Base-by-base conservation (phyloP, 2,888 invertebrate species). In the Limenitis arthemis region DNA sequence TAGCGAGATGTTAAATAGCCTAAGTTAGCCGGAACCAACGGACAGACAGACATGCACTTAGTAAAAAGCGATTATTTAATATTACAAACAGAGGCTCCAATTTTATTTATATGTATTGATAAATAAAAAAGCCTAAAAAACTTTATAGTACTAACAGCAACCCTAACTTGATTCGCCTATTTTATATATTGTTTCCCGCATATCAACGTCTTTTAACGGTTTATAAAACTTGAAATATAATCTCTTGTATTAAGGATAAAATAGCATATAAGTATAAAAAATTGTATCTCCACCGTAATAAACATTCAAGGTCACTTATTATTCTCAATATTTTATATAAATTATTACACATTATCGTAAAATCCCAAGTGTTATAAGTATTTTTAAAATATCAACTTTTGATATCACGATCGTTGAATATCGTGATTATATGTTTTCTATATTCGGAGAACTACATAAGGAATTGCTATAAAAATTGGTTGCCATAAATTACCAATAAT, bases 311-410 rank as follows among this genome's bases (percentile, higher is more conserved):
- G 44, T 30, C 12, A 33, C 12, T 29, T 33, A 51, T 51, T 51
- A 40, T 36, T 41, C 30, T 40, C 20, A 40, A 41, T 44, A 51
- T 51, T 44, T 51, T 51, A 51, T 46, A 41, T 34, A 51, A 51
- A 51, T 12, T 44, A 46, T 46, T 40, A 44, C 39, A 46, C 40
- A 51, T 31, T 40, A 31, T 40, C 36, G 36, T 46, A 51, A 51
- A 46, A 51, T 34, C 44, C 29, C 20, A 44, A 44, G 44, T 46
- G 36, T 41, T 43, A 38, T 47, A n/a, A 37, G 47, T 46, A 42
- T 47, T 33, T 46, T 42, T 47, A 52, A 38, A 44, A 20, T 44
- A 42, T 36, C 32, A 49, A 37, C 38, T 44, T 40, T 49, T 46
- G 12, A 51, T 51, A 51, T 46, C 36, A 41, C 50, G 44, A 36